Evolutionary conservation across 2,888 invertebrate species (phyloP), one percentile per base, ranked within the genome.

Genomic region (Drosophila quinaria): DNA sequence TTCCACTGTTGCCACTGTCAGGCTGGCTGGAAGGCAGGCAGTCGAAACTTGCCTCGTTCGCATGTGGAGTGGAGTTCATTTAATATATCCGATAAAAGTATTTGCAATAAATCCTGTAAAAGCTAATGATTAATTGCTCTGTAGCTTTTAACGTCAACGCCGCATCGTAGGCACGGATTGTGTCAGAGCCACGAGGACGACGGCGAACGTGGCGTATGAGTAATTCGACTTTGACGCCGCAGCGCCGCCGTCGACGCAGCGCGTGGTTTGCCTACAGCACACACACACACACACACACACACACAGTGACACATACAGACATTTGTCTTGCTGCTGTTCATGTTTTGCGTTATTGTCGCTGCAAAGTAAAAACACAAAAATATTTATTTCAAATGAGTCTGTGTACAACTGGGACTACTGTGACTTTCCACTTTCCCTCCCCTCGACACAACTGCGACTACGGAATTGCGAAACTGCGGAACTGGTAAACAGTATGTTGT

Each of bases 101-200:
- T 90, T 90, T 90, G 87, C 84, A 88, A 91, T 91, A 90, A 91
- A 91, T 90, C 90, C 88, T 85, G 86, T 83, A 88, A 91, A 87
- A 90, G 87, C 90, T 91, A 90, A 90, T 91, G 90, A 91, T 91
- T 91, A 91, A 90, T 91, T 90, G 78, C 79, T 80, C 72, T 84
- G 81, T 85, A 85, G 84, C 84, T 85, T 85, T 85, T 85, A 85
- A 85, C 84, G 87, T 85, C 84, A 85, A 85, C 87, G 84, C 58
- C 84, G 84, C 74, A 76, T 83, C 74, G 74, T 84, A 83, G 83
- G 88, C 86, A 88, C 86, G 86, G 88, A 86, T 88, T 87, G 80
- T 86, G 83, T 85, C 83, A 82, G 54, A 59, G 46, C 54, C n/a
- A 10, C 47, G 47, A n/a, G n/a, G 46, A 31, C 64, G 60, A n/a